A percentile compares a stretch with the other conserved stretches of the same genome.
These are phyloP conservation scores for Drosophila funebris DNA, from an alignment of 1,140 invertebrate genomes.

Conservation along the genomic window DNA sequence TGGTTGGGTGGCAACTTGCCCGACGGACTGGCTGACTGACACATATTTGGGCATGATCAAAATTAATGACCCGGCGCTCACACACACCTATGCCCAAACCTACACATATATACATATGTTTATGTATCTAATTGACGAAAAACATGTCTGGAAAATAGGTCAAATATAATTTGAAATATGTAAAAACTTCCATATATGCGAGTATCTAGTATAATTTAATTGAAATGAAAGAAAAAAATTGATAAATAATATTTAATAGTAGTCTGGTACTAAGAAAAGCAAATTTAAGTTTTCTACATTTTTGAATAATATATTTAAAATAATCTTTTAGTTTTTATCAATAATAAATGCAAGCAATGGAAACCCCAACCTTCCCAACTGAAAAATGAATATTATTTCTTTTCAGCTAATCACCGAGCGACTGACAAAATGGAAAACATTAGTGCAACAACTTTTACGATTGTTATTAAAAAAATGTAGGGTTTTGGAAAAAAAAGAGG, in stretches of 20 bases:
- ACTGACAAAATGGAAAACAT: slow-evolving; percentile 45
- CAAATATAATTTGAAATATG: slow-evolving; percentile 22
- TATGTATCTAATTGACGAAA: slow-evolving; percentile 35
- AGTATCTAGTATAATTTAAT: neutral
- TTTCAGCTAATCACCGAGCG: slow-evolving; percentile 28
- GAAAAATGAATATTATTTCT: slow-evolving; percentile 1
- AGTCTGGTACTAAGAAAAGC: no score
- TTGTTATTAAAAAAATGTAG: slow-evolving; percentile 54
- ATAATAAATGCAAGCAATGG: neutral
- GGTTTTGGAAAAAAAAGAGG: neutral
- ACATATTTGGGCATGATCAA: slow-evolving; percentile 81
- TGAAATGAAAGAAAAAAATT: no score
- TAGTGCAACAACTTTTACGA: slow-evolving; percentile 60
- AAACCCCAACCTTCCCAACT: neutral
- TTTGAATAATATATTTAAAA: neutral
- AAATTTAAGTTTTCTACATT: neutral
- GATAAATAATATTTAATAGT: no score
- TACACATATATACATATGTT: neutral
- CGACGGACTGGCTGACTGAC: slow-evolving; percentile 63
- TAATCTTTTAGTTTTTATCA: neutral
- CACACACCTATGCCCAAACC: slow-evolving; percentile 46
- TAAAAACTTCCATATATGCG: neutral
- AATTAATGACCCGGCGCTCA: slow-evolving; percentile 78
- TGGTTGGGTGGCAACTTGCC: slow-evolving; percentile 36
- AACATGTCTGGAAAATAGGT: slow-evolving; percentile 30